Base-by-base conservation (phyloP, 2,113 vertebrate species). In the Toxotes chatareus region DNA sequence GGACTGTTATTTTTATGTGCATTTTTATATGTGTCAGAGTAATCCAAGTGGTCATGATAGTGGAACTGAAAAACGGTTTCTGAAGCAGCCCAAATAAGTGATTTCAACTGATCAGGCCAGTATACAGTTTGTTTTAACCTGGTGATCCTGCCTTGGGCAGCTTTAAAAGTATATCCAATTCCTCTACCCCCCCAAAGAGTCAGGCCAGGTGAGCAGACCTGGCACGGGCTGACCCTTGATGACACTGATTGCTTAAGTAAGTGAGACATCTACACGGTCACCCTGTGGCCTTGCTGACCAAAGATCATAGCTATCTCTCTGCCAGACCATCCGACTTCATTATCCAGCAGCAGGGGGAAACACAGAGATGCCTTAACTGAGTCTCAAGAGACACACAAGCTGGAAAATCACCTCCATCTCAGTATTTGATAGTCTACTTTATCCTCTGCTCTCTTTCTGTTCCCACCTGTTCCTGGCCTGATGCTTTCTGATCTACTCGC, bases 191-290 rank as follows among this genome's bases (percentile, higher is more conserved):
- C 27, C 27, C 27, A 27, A 27, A 34, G 34, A 36, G 64, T 36
- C 23, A 7, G 31, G 21, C 47, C n/a, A 0, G 71, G 53, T 40
- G 12, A 73, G 56, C 10, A 12, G 5, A 75, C 42, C 36, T 1
- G 32, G 38, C 16, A 2, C 1, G 0, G 66, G 73, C 64, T 11
- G 7, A 67, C n/a, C 40, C 7, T 69, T 69, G 49, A 79, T 17
- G 3, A 27, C 73, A 70, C 16, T 44, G 85, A 86, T 80, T 66
- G 56, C 57, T 84, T 87, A 75, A 87, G 73, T 78, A 74, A 80
- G 80, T 86, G 72, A 91, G 76, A 80, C 49, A 10, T 89, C 73
- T 79, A 68, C 57, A 62, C 34, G 59, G 75, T 64, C 75, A 60
- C 44, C 76, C 73, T 56, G 73, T 42, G 61, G 73, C 53, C 83